Conservation (phyloP, 2,797 vertebrate genomes). For the Cossypha niveicapilla region DNA sequence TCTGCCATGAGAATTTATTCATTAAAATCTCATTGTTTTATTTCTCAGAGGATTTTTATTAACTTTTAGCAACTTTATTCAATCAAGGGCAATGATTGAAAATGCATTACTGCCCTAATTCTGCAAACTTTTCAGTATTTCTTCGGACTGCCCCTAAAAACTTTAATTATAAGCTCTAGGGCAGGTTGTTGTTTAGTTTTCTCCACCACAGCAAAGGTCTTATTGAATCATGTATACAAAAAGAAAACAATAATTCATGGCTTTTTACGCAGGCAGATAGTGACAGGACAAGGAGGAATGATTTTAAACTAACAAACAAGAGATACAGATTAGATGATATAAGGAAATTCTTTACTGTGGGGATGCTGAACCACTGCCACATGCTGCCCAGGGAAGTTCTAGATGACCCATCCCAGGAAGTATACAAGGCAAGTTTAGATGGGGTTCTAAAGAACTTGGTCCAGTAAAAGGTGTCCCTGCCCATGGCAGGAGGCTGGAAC, state of each 20-base stretch:
- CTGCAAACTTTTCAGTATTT: not conserved
- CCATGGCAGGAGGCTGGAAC: not conserved
- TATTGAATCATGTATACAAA: not conserved
- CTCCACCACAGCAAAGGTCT: not conserved
- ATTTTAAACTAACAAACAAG: not conserved
- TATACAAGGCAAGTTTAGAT: not conserved
- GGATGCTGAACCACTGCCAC: not conserved
- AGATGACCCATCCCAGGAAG: not conserved
- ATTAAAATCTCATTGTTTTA: slow-evolving; percentile 57
- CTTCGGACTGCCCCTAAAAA: not conserved
- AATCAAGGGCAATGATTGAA: slow-evolving; percentile 7
- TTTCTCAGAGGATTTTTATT: slow-evolving; percentile 58
- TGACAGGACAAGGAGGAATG: not conserved
- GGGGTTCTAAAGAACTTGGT: not conserved
- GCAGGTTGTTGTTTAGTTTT: not conserved
- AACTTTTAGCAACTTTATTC: slow-evolving; percentile 33
- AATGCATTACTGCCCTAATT: slow-evolving; percentile 25
- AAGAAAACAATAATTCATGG: not conserved
- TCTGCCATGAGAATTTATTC: slow-evolving; percentile 42
- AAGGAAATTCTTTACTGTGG: not conserved
- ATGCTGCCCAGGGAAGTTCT: not conserved
- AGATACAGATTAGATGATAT: not conserved
- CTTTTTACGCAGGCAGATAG: not conserved
- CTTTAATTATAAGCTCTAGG: not conserved
- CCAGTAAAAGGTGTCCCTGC: not conserved